A percentile compares a stretch with the other conserved stretches of the same genome.
Evolutionary conservation across 2,797 vertebrate genomes (phyloP).

Genomic region (Halcyon smyrnensis): DNA sequence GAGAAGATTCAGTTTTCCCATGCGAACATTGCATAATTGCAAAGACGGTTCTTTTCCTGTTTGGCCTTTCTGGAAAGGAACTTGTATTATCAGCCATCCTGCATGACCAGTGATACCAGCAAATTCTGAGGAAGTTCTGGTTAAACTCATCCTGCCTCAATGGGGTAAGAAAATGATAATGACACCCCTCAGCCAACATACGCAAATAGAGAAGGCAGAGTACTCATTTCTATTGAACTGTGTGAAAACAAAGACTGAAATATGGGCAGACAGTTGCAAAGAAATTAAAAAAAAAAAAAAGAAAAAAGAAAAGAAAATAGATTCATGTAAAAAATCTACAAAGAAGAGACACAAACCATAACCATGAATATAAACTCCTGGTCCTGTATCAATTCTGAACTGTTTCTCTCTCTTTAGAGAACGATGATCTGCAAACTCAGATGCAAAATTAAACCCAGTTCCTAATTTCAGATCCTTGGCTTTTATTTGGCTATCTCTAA

Average conservation of each 20-base stretch:
- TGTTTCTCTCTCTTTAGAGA: not conserved
- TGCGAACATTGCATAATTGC: not conserved
- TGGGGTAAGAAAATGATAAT: conserved; percentile 14
- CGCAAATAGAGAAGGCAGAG: not conserved
- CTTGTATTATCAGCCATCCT: conserved; percentile 27
- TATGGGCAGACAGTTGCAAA: not conserved
- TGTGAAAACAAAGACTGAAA: not conserved
- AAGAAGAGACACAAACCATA: not conserved
- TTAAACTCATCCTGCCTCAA: not conserved
- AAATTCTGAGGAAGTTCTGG: conserved; percentile 50
- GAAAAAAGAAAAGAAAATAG: not conserved
- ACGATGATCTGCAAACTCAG: not conserved
- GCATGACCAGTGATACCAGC: not conserved
- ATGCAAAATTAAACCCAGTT: not conserved
- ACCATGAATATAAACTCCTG: not conserved
- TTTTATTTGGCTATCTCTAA: not conserved
- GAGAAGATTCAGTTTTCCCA: not conserved
- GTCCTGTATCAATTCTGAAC: not conserved
- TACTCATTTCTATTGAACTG: not conserved
- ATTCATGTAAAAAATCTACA: not conserved
- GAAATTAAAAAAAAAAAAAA: not conserved
- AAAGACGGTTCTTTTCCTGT: conserved; percentile 6
- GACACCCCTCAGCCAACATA: not conserved
- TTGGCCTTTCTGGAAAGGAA: not conserved
- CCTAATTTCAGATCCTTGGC: not conserved